Conservation (phyloP, 2,113 vertebrate genomes). For the Prunella himalayana region DNA sequence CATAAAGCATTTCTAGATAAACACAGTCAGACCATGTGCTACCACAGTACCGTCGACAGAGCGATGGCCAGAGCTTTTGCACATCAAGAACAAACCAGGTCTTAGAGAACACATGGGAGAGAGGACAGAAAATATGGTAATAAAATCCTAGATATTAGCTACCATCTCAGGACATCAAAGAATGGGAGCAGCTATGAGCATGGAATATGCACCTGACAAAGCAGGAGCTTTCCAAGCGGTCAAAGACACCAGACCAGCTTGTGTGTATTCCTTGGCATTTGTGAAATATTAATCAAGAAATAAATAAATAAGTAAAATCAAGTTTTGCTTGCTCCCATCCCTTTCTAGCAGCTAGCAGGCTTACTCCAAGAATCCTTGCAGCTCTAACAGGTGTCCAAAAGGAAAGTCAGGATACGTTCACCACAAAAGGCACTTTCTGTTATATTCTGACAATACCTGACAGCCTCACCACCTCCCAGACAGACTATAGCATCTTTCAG, state of each 20-base stretch:
- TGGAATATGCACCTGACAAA: background rate
- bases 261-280: background rate
- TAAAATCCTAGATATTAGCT: background rate
- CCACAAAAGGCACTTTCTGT: background rate
- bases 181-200: background rate
- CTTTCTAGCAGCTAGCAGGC: background rate
- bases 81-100: background rate
- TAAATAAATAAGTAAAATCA: background rate
- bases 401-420: background rate
- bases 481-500: background rate
- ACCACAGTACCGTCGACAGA: background rate
- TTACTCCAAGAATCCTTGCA: background rate
- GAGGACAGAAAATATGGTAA: background rate
- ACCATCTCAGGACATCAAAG: background rate
- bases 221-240: background rate
- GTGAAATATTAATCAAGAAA: background rate
- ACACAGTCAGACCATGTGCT: background rate
- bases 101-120: background rate
- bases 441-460: background rate
- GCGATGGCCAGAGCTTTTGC: accelerated
- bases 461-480: background rate
- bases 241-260: background rate
- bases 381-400: background rate
- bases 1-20: background rate
- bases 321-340: background rate